Conservation (phyloP, 2,113 vertebrate species). For the Psettodes erumei region DNA sequence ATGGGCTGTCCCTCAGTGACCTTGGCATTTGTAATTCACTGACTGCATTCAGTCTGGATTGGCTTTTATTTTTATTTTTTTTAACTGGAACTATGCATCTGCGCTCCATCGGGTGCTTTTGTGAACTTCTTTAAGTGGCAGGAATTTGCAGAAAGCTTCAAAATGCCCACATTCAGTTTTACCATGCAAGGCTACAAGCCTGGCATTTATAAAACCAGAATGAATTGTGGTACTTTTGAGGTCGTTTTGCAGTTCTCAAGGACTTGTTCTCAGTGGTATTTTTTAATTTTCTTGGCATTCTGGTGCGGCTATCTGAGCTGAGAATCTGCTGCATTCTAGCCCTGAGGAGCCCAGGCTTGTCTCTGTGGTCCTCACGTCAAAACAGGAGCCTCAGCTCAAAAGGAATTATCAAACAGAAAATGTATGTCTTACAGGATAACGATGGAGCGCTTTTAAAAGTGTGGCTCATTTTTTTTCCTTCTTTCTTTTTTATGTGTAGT, state of each 20-base stretch:
- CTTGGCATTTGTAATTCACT: slow-evolving; percentile 44
- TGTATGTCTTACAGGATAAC: slow-evolving; percentile 56
- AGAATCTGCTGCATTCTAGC: slow-evolving; percentile 58
- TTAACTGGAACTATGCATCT: slow-evolving; percentile 7
- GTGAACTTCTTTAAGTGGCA: slow-evolving; percentile 36
- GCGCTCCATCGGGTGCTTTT: slow-evolving; percentile 27
- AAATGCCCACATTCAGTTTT: slow-evolving; percentile 24
- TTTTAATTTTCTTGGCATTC: slow-evolving; percentile 48
- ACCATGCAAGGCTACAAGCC: neutral
- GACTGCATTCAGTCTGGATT: slow-evolving; percentile 20
- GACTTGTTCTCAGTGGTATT: slow-evolving; percentile 27
- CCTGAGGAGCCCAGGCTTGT: slow-evolving; percentile 37
- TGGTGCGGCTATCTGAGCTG: slow-evolving; percentile 38
- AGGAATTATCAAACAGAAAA: slow-evolving; percentile 65
- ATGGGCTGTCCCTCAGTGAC: slow-evolving; percentile 29
- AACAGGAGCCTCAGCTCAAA: slow-evolving; percentile 56
- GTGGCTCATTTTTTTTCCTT: neutral
- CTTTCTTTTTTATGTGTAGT: slow-evolving; percentile 8
- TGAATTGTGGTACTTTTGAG: slow-evolving; percentile 45
- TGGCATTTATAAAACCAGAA: slow-evolving; percentile 44
- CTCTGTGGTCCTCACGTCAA: slow-evolving; percentile 53
- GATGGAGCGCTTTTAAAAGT: slow-evolving; percentile 28
- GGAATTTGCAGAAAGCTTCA: slow-evolving; percentile 4
- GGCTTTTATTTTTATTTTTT: slow-evolving; percentile 1
- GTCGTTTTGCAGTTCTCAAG: slow-evolving; percentile 48